phyloP scores from a whole-genome alignment of 2,113 vertebrate genomes.

The Theropithecus gelada region DNA sequence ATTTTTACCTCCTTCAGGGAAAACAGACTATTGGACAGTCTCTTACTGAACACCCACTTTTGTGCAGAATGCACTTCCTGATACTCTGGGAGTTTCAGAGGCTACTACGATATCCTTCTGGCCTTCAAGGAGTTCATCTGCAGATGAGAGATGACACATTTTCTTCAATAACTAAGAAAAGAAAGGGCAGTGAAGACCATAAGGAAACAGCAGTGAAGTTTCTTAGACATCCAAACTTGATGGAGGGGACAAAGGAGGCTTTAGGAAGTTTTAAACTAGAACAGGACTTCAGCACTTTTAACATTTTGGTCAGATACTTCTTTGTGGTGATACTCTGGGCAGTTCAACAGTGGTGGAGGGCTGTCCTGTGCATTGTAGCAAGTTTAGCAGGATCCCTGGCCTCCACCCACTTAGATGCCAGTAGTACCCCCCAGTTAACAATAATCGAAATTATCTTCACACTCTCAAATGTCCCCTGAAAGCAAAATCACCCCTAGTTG shows the following conservation, averaged over 20 bases:
- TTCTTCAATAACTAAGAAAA: background rate
- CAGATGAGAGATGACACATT: background rate
- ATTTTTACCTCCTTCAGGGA: background rate
- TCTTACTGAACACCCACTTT: background rate
- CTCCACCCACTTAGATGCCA: background rate
- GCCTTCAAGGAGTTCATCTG: background rate
- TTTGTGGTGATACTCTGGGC: background rate
- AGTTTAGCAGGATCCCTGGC: background rate
- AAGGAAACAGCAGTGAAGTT: background rate
- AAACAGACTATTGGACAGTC: background rate
- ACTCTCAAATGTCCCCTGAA: background rate
- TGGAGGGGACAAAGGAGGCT: background rate
- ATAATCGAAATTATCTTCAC: background rate
- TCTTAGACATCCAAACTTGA: background rate
- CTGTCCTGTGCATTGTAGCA: background rate
- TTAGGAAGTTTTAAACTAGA: background rate
- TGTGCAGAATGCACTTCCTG: background rate
- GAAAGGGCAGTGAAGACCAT: background rate
- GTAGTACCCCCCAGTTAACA: fast-evolving
- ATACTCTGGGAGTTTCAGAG: background rate
- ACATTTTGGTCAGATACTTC: background rate
- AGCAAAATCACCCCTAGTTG: background rate
- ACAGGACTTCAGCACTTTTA: fast-evolving
- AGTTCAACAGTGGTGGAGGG: too few species aligned
- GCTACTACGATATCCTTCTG: background rate